Evolutionary conservation across 2,888 invertebrate species (phyloP).

Genomic region (Polylopha cassiicola): DNA sequence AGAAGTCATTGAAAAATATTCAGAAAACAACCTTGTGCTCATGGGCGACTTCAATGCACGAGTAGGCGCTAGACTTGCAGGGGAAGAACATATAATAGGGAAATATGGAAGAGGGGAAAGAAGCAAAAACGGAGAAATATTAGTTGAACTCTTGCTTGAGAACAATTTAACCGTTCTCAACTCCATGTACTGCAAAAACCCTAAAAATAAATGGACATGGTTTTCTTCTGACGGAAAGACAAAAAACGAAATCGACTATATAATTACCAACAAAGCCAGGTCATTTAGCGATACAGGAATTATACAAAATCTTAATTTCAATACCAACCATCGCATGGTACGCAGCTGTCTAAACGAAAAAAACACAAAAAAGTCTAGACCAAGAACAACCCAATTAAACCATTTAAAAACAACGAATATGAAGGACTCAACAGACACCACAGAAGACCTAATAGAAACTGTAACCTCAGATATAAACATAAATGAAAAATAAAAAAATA

Average conservation of each 20-base stretch:
- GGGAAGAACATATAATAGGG: not conserved
- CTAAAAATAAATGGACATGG: conserved; percentile 12
- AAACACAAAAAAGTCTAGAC: not conserved
- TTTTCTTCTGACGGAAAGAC: conserved; percentile 6
- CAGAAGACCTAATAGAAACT: not conserved
- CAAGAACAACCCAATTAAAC: not conserved
- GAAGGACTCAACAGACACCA: not conserved
- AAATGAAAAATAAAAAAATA: not conserved
- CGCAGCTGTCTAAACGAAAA: not conserved
- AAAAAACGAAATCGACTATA: not conserved
- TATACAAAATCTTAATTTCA: conserved; percentile 2
- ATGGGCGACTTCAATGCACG: not conserved
- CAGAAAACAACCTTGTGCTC: not conserved
- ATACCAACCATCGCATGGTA: conserved; percentile 2
- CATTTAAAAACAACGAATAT: too few species aligned
- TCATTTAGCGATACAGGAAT: not conserved
- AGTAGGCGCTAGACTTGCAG: not conserved
- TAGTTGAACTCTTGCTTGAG: not conserved
- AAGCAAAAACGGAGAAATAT: conserved; percentile 1
- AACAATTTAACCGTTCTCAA: conserved; percentile 1
- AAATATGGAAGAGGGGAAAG: not conserved
- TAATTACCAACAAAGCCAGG: not conserved
- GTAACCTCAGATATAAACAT: too few species aligned
- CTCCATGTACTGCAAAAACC: not conserved
- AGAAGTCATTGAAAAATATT: not conserved